A percentile compares a stretch with the other conserved stretches of the same genome.
phyloP scores from a whole-genome alignment of 2,113 vertebrate species.

The Hippocampus guttulatus region DNA sequence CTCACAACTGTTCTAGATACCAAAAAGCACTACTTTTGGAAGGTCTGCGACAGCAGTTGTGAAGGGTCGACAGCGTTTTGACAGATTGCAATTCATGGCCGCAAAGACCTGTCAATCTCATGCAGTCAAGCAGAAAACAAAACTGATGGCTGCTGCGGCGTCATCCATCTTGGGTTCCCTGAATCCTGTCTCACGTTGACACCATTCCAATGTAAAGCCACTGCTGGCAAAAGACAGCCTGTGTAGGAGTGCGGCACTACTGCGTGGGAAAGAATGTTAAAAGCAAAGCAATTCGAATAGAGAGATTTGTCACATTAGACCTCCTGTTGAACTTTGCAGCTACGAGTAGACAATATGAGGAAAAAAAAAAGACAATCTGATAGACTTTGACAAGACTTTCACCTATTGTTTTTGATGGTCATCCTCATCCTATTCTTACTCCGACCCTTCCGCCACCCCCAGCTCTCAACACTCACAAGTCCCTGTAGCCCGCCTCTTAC shows the following conservation, averaged over 20 bases:
- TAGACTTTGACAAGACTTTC: not conserved
- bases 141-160: slow-evolving; percentile 37
- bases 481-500: slow-evolving; percentile 52
- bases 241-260: slow-evolving; percentile 22
- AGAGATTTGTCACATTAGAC: slow-evolving; percentile 10
- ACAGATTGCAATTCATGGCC: slow-evolving; percentile 42
- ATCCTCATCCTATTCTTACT: slow-evolving; percentile 5
- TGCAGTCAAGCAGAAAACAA: slow-evolving; percentile 28
- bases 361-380: not conserved
- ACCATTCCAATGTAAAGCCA: slow-evolving; percentile 2
- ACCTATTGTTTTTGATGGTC: not conserved
- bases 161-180: slow-evolving; percentile 7
- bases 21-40: slow-evolving; percentile 5
- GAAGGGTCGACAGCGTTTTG: slow-evolving; percentile 38
- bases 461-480: slow-evolving; percentile 44
- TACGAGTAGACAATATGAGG: not conserved
- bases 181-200: slow-evolving; percentile 2
- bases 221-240: slow-evolving; percentile 17
- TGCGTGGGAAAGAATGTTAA: slow-evolving; percentile 21
- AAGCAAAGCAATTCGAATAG: slow-evolving; percentile 26
- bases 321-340: slow-evolving; percentile 19
- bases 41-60: slow-evolving; percentile 26
- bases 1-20: slow-evolving; percentile 4
- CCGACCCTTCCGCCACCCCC: slow-evolving; percentile 14
- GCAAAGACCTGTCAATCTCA: slow-evolving; percentile 28